Base-by-base conservation (phyloP, 2,113 vertebrate species). In the Maccullochella peelii region DNA sequence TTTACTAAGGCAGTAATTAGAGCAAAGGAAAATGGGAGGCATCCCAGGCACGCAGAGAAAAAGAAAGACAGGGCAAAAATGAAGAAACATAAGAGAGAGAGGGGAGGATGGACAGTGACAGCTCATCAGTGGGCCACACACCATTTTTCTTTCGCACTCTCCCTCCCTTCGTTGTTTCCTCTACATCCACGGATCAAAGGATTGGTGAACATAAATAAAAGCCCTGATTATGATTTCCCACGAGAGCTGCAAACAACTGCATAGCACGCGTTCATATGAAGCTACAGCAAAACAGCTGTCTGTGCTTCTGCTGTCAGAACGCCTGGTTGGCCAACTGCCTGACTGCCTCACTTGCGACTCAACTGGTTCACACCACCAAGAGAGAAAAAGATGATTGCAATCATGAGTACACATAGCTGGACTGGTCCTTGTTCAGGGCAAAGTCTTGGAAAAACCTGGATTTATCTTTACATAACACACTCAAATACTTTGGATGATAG, bases 1-100 rank as follows among this genome's bases (percentile, higher is more conserved):
- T 93, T 94, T 90, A 58, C 70, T 58, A 76, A 93, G 82, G 91
- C 87, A 82, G 89, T 88, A 95, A 94, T 95, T 95, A 94, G 89
- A 93, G 91, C 50, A 74, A 89, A 86, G 79, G 89, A 92, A 94
- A 92, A 90, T n/a, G 89, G 93, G 90, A 92, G 89, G 91, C 90
- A 94, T 93, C 88, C 80, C 79, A 88, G 91, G 92, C 91, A 92
- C 68, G 87, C 62, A 6, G 86, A 77, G 69, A 72, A 71, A 72
- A 38, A 75, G 27, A 87, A 65, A 82, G 67, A 86, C 18, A 8
- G 49, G 50, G 63, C 57, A 63, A 68, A 84, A 76, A 80, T 38
- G 47, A 78, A 84, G 70, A 79, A 73, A 50, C 2, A 42, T 25
- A n/a, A 65, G 21, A 20, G 44, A 50, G 42, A 14, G 11, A 49